These are phyloP conservation scores for Drosophila obscura DNA, from an alignment of 1,140 invertebrate species.

Conservation along the genomic window DNA sequence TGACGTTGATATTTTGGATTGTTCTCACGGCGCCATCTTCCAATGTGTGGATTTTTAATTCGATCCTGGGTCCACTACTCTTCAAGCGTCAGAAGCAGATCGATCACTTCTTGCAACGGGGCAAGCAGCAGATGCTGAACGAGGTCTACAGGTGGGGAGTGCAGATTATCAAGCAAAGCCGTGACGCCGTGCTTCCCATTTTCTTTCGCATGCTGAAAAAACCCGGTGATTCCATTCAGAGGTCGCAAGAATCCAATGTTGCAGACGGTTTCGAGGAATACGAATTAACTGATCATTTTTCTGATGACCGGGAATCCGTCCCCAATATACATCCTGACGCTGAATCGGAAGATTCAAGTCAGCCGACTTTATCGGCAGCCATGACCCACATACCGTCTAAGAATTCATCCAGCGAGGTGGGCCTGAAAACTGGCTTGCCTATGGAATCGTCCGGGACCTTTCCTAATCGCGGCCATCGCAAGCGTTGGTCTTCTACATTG, in stretches of 20 bases:
- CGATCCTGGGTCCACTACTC: constrained; percentile 47
- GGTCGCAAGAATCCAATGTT: background rate
- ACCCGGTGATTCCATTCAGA: background rate
- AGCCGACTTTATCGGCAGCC: too few species aligned
- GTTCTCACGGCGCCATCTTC: constrained; percentile 53
- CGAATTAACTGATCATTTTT: too few species aligned
- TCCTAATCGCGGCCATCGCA: too few species aligned
- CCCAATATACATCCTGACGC: too few species aligned
- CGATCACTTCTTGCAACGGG: constrained; percentile 44
- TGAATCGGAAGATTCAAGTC: too few species aligned
- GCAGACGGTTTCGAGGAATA: too few species aligned
- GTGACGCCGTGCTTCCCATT: constrained; percentile 6
- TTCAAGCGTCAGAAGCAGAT: constrained; percentile 33
- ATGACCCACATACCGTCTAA: too few species aligned
- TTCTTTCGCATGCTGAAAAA: background rate
- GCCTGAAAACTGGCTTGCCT: too few species aligned
- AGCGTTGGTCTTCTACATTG: too few species aligned
- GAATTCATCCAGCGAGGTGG: too few species aligned
- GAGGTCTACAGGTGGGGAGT: background rate
- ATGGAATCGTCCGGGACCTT: too few species aligned
- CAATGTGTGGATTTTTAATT: constrained; percentile 65
- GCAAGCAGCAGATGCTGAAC: constrained; percentile 36
- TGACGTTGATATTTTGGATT: constrained; percentile 52
- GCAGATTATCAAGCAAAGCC: background rate
- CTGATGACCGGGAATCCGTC: too few species aligned